Base-by-base conservation (phyloP, 1,140 invertebrate genomes). In the Nymphalis io region DNA sequence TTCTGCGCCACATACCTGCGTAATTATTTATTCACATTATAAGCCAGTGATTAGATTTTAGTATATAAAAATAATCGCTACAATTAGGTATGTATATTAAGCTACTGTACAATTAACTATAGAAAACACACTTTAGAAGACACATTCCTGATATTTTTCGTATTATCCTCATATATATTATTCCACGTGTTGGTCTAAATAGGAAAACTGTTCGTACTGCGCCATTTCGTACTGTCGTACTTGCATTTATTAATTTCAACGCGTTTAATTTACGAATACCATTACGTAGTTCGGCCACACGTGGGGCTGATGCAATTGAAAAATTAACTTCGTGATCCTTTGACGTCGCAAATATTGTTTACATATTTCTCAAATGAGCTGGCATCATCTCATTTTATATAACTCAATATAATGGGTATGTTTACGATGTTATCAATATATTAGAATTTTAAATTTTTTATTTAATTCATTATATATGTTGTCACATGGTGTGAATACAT, bases 231-330 rank as follows among this genome's bases (percentile, higher is more conserved):
- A 58, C 27, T 65, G 55, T 60, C 46, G 18, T 33, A 61, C 60
- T 27, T 48, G 53, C 20, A 40, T 53, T 1, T 23, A 20, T 4
- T 18, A 16, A 44, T 58, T 38, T 21, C 15, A 57, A 21, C 33
- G 20, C 51, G 38, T 65, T 53, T 15, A 58, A 57, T 27, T 48
- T n/a, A 48, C 6, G 18, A 42, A 4, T 53, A 65, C 16, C 39
- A 55, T 40, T 33, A 39, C 59, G 70, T 33, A 72, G 64, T 72
- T 70, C 51, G 57, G 57, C 46, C 23, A 12, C 65, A 51, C 65
- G 71, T 64, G 60, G 18, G 16, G 39, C 44, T 73, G 71, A 73
- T 73, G 66, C 71, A 73, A 69, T 46, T 55, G 60, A 69, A 46
- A 59, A 53, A 60, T 69, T 73, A 69, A 46, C 66, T 65, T 53